Conservation (phyloP, 2,888 invertebrate genomes). For the Stegana nigrithorax region DNA sequence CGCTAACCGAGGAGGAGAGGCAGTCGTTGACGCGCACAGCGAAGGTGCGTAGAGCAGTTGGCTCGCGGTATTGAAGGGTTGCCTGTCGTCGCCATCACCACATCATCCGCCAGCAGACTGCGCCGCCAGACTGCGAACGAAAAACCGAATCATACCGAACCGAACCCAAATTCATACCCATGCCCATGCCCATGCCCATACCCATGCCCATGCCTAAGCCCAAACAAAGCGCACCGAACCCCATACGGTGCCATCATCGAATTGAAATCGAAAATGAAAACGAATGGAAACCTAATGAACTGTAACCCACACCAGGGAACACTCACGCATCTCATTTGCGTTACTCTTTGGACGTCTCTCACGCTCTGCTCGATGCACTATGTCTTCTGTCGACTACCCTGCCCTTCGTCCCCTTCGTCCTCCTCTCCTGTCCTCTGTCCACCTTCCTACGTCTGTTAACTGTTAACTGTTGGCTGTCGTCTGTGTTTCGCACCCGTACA, state of each 20-base stretch:
- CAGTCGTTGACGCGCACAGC: neutral
- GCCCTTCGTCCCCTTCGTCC: too few relatives aligned
- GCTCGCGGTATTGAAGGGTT: conserved; percentile 53
- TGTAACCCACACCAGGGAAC: conserved; percentile 5
- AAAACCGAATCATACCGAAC: neutral
- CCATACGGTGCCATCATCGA: too few relatives aligned
- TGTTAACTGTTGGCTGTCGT: too few relatives aligned
- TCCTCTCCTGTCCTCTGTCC: too few relatives aligned
- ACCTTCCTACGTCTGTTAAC: too few relatives aligned
- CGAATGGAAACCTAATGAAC: neutral
- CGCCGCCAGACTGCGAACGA: neutral
- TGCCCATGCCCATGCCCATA: too few relatives aligned
- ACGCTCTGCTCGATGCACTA: too few relatives aligned
- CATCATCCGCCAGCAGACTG: neutral
- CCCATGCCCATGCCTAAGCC: neutral
- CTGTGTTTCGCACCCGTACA: conserved; percentile 27
- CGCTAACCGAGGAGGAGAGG: too few relatives aligned
- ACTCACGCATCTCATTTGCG: conserved; percentile 4
- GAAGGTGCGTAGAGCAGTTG: too few relatives aligned
- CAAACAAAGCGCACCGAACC: neutral
- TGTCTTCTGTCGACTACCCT: too few relatives aligned
- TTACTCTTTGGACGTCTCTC: neutral
- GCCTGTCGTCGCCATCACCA: conserved; percentile 39
- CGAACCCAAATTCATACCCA: neutral
- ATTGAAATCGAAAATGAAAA: neutral